phyloP scores from a whole-genome alignment of 2,797 vertebrate genomes.

The Gambusia yucatana region DNA sequence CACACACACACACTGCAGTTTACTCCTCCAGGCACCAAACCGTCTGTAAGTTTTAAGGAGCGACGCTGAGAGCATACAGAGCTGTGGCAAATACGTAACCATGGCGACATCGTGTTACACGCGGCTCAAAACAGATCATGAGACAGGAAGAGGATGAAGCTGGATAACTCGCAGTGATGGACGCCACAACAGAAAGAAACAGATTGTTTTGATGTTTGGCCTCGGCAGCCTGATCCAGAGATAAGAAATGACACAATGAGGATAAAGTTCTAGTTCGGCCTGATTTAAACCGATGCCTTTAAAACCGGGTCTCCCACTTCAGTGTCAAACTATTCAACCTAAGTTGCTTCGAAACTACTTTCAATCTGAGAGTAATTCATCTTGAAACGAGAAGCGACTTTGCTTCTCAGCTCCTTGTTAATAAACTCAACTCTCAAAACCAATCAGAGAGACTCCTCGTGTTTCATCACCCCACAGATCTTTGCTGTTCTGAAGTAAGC shows the following conservation, averaged over 20 bases:
- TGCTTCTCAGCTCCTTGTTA: neutral
- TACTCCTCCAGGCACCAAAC: constrained; percentile 25
- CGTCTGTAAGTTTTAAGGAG: constrained; percentile 27
- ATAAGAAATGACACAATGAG: constrained; percentile 68
- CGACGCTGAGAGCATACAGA: constrained; percentile 13
- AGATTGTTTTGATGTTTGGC: constrained; percentile 33
- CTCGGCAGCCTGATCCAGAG: constrained; percentile 31
- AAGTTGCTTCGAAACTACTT: constrained; percentile 7
- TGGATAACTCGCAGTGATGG: constrained; percentile 5
- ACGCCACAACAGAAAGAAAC: constrained; percentile 5
- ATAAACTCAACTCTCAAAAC: constrained; percentile 23
- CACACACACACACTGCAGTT: constrained; percentile 6
- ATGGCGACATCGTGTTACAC: constrained; percentile 48
- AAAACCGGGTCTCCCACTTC: constrained; percentile 25
- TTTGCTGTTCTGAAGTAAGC: neutral
- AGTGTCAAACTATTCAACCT: constrained; percentile 30
- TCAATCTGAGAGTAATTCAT: constrained; percentile 36
- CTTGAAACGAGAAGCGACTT: constrained; percentile 23
- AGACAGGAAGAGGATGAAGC: constrained; percentile 20
- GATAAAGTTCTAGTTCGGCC: constrained; percentile 47
- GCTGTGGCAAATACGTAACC: constrained; percentile 24
- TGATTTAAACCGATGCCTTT: constrained; percentile 51
- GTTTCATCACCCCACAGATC: neutral
- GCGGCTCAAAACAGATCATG: constrained; percentile 36
- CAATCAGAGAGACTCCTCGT: neutral